Evolutionary conservation across 2,888 invertebrate species (phyloP), one percentile per base, ranked within the genome.

Genomic region (Stenoptilia bipunctidactyla): DNA sequence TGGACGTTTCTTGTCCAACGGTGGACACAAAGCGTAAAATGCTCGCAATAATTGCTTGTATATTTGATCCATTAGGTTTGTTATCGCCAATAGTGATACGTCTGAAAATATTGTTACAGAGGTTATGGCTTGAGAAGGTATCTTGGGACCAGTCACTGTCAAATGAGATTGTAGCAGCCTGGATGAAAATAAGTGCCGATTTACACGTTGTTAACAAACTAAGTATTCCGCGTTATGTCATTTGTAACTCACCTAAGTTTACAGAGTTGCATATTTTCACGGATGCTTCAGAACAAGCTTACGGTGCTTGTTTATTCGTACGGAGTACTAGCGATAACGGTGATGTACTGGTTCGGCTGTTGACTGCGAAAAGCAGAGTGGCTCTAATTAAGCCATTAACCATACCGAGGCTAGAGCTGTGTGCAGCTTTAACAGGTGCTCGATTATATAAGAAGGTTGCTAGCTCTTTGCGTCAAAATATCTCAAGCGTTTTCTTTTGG

Each of bases 381-480:
- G 49, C 56, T 0, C 52, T 54, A 0, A 38, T 55, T 1, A 56
- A 58, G 27, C 43, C 52, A 1, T 45, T 37, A 0, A 58, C 53
- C 0, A 56, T 55, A 6, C 57, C 58, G 1, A 27, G 57, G n/a
- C 47, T 61, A 2, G 58, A 61, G 15, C 38, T 59, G 1, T 58
- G 56, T 37, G 56, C 49, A 4, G 56, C 56, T 10, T 15, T 57
- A n/a, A n/a, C n/a, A n/a, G n/a, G n/a, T n/a, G n/a, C n/a, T n/a
- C n/a, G n/a, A n/a, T n/a, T n/a, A n/a, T n/a, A n/a, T n/a, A n/a
- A n/a, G n/a, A n/a, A n/a, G n/a, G n/a, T n/a, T n/a, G n/a, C n/a
- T n/a, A n/a, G n/a, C n/a, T n/a, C n/a, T n/a, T n/a, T n/a, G n/a
- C n/a, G n/a, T n/a, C n/a, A n/a, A n/a, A n/a, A n/a, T n/a, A n/a